phyloP scores from a whole-genome alignment of 2,113 vertebrate genomes.

The Cyprinodon tularosa region DNA sequence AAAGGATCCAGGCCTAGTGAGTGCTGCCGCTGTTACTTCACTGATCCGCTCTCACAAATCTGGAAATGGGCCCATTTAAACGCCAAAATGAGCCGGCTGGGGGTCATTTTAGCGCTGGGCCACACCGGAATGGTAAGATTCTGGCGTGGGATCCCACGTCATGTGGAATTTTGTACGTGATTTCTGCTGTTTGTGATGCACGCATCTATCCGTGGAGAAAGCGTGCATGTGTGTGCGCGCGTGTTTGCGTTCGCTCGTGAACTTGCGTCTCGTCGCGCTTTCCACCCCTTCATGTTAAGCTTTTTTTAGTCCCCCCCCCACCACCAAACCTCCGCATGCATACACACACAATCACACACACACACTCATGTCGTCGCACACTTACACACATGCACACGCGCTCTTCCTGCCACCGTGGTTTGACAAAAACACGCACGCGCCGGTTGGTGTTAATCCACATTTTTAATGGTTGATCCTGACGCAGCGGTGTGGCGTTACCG shows the following conservation, averaged over 20 bases:
- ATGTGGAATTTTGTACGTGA: slow-evolving; percentile 60
- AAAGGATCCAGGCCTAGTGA: slow-evolving; percentile 82
- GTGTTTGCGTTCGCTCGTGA: slow-evolving; percentile 39
- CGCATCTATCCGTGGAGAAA: slow-evolving; percentile 55
- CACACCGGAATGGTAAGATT: slow-evolving; percentile 82
- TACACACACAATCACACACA: slow-evolving; percentile 16
- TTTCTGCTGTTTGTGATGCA: slow-evolving; percentile 62
- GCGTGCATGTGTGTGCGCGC: slow-evolving; percentile 40
- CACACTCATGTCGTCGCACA: neutral
- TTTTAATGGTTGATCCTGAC: slow-evolving; percentile 22
- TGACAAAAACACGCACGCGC: slow-evolving; percentile 21
- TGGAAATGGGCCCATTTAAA: slow-evolving; percentile 70
- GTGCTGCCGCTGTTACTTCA: slow-evolving; percentile 77
- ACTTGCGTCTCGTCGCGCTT: slow-evolving; percentile 45
- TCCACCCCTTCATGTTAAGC: slow-evolving; percentile 22
- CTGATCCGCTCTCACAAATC: slow-evolving; percentile 81
- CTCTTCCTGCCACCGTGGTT: slow-evolving; percentile 1
- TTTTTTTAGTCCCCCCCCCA: neutral
- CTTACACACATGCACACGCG: slow-evolving; percentile 10
- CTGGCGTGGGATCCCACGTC: slow-evolving; percentile 54
- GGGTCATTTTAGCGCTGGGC: slow-evolving; percentile 39
- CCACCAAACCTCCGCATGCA: slow-evolving; percentile 14
- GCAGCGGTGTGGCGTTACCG: slow-evolving; percentile 1
- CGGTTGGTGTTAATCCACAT: slow-evolving; percentile 55
- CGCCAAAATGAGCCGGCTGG: slow-evolving; percentile 51